A percentile compares a stretch with the other conserved stretches of the same genome.
phyloP scores from a whole-genome alignment of 2,888 invertebrate genomes.

The Candidula unifasciata region DNA sequence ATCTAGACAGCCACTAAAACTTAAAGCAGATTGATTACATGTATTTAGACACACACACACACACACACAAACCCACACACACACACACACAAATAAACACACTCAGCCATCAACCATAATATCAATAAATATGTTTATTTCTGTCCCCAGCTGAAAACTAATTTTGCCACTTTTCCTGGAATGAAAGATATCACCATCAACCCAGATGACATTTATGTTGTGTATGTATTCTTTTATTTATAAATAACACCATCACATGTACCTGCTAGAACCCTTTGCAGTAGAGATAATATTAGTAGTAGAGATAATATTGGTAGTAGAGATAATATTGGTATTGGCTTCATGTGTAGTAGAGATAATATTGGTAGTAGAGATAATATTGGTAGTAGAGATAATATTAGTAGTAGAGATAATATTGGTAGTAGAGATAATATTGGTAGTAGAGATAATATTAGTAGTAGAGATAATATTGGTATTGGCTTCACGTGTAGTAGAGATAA shows the following conservation, averaged over 20 bases:
- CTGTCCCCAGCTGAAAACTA: background rate
- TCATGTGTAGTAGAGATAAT: conserved; percentile 26
- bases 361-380: conserved; percentile 37
- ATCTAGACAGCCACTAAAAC: too few relatives aligned
- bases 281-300: background rate
- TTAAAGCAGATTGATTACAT: too few relatives aligned
- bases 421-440: conserved; percentile 37
- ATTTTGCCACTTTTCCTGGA: background rate
- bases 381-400: conserved; percentile 47
- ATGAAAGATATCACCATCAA: background rate
- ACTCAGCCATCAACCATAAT: too few relatives aligned
- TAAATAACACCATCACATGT: background rate
- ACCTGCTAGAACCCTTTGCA: too few relatives aligned
- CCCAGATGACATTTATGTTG: background rate
- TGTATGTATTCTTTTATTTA: background rate
- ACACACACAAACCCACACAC: too few relatives aligned
- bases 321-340: background rate
- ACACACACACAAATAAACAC: too few relatives aligned
- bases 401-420: conserved; percentile 49
- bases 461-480: conserved; percentile 18
- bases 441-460: conserved; percentile 41
- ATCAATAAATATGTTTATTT: too few relatives aligned
- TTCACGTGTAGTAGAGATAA: conserved; percentile 13
- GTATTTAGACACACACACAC: too few relatives aligned
- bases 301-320: background rate